These are phyloP conservation scores for Lasioglossum morio DNA, from an alignment of 2,888 invertebrate species.

Conservation along the genomic window DNA sequence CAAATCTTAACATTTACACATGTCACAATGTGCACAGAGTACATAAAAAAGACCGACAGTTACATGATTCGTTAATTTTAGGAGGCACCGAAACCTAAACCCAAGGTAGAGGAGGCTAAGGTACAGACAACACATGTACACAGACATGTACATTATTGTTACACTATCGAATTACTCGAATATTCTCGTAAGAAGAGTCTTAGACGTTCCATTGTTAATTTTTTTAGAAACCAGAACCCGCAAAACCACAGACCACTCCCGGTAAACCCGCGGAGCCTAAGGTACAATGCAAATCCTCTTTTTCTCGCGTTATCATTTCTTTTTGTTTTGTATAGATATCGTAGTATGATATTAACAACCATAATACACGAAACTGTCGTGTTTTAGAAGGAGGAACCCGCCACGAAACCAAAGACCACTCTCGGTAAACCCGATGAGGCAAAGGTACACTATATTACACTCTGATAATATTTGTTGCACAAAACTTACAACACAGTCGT, in stretches of 20 bases:
- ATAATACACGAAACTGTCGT: conserved; percentile 25
- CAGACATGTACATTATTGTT: conserved; percentile 1
- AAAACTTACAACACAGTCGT: background rate
- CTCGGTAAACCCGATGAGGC: conserved; percentile 68
- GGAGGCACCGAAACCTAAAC: conserved; percentile 65
- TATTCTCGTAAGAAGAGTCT: background rate
- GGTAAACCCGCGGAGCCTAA: conserved; percentile 69
- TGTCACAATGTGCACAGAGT: background rate
- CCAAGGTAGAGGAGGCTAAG: conserved; percentile 57
- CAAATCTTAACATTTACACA: background rate
- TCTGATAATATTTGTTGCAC: background rate
- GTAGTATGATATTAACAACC: background rate
- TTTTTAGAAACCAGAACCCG: conserved; percentile 61
- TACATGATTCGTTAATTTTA: conserved; percentile 59
- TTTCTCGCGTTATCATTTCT: background rate
- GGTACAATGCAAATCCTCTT: conserved; percentile 66
- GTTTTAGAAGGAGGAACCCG: conserved; percentile 66
- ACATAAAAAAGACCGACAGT: conserved; percentile 3
- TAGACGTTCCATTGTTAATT: conserved; percentile 18
- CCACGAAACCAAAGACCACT: conserved; percentile 63
- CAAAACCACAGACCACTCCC: conserved; percentile 54
- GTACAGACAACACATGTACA: conserved; percentile 48
- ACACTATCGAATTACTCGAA: background rate
- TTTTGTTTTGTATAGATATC: background rate
- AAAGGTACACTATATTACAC: conserved; percentile 68